Evolutionary conservation across 2,888 invertebrate species (phyloP), one percentile per base, ranked within the genome.

Genomic region (Zelleria hepariella): DNA sequence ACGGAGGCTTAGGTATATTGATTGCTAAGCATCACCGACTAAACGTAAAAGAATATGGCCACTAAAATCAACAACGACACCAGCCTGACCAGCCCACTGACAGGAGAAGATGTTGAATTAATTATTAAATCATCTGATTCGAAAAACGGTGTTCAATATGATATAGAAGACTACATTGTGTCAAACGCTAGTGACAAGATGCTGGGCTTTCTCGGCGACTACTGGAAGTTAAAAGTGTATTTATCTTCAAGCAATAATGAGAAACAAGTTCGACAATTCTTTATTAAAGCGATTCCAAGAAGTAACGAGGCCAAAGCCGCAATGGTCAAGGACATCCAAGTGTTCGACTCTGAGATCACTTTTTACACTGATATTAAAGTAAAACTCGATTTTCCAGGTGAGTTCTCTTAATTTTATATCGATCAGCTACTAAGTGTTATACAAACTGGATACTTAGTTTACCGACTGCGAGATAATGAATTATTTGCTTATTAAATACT

Each of bases 131-230:
- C 68, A 60, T 74, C 68, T 65, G 68, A 67, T 59, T 66, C 15
- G 18, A 24, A 15, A 5, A 25, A 64, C 47, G 24, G 47, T 6
- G 65, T 67, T 57, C 65, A 72, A 59, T 67, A 71, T 23, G 63
- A 63, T 24, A 32, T 61, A 5, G 65, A 73, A 59, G 67, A 71
- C 23, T 86, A 77, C 65, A 60, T 53, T 25, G 63, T 82, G 8
- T 54, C 67, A 23, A 72, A 70, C 58, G 85, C 86, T 1, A 86
- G 84, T 68, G 77, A 81, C 10, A 82, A 80, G 67, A 85, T 87
- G 84, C 66, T 88, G 60, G 88, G 88, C 20, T 87, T 82, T 63
- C 63, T 86, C 26, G 70, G 78, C n/a, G 88, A 88, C 64, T 86
- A 87, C 67, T 82, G 78, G 77, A 86, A 76, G 72, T 66, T 87